Base-by-base conservation (phyloP, 2,113 vertebrate genomes). In the Cyphomyrus plagiostoma region DNA sequence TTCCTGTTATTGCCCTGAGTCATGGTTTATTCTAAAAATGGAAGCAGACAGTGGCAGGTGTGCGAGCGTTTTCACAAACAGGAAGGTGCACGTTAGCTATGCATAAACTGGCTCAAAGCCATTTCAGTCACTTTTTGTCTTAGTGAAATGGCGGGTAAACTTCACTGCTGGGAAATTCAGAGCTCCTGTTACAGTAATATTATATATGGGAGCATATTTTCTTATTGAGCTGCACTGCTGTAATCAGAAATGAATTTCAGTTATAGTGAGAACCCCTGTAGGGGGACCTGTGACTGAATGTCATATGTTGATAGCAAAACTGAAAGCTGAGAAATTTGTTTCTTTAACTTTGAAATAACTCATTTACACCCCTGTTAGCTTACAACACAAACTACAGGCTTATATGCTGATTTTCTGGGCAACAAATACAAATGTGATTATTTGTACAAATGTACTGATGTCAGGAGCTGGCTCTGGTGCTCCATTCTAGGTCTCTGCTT, bases 1-100 rank as follows among this genome's bases (percentile, higher is more conserved):
- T 42, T 90, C 84, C 89, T 87, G 89, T 90, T 90, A 4, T 52
- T 87, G 84, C 85, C 48, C 89, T 90, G 85, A 90, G 84, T 90
- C 89, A 90, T n/a, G 19, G 9, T 90, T n/a, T 74, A 77, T 53
- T 52, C 85, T 74, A 26, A 56, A 88, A 88, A 77, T 77, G 45
- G 89, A 87, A 77, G 70, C 58, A 77, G 84, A 66, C 50, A 42
- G 74, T 42, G 30, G 89, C 58, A 87, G 89, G 62, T 77, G 89
- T 74, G 89, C 26, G 66, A 9, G 52, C 9, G 8, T n/a, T 49
- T 49, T 74, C 62, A 87, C 84, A 77, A 90, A 90, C 89, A 87
- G 89, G 89, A 90, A 87, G 62, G 45, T 5, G 45, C 82, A 48
- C 8, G 39, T 30, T 53, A 13, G n/a, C 39, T 19, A 7, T 87